Base-by-base conservation (phyloP, 1,140 invertebrate species). In the Notospermus geniculatus region DNA sequence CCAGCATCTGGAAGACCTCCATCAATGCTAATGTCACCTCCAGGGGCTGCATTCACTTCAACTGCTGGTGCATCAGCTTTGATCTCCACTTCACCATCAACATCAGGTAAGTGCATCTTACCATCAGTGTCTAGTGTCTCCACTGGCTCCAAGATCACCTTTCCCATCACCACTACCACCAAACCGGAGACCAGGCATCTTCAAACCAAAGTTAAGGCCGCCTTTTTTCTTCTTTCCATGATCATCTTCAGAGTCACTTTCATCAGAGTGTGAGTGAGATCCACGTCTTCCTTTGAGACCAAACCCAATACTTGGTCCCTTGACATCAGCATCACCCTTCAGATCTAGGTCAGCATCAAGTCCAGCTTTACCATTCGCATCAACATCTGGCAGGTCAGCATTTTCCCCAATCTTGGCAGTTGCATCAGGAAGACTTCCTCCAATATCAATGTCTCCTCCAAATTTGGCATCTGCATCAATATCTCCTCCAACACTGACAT, bases 401-500 rank as follows among this genome's bases (percentile, higher is more conserved):
- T 50, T n/a, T 7, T 7, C n/a, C 4, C 46, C 46, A 9, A 19
- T n/a, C 9, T 27, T 50, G 25, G n/a, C 46, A 50, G 4, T n/a
- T 50, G 25, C n/a, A 50, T 50, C 46, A 7, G 46, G 46, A 5
- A 27, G 25, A 23, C 19, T 19, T 50, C n/a, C n/a, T 7, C n/a
- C 46, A 50, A 50, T 50, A 50, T 50, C 46, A 36, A 36, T 15
- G 46, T n/a, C 46, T 7, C 25, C 25, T 50, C 19, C 19, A 23
- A 50, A 5, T 9, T 50, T 50, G 25, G 25, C 46, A 50, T 50
- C 46, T 4, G 5, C 46, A 50, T n/a, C 46, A 27, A 50, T 23
- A 19, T n/a, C 46, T 50, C 46, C 46, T 50, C 25, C 46, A 50
- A 27, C 5, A 23, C 46, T 27, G 46, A 23, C 46, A 50, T 50